phyloP scores from a whole-genome alignment of 2,113 vertebrate species.

The Ophiodon elongatus region DNA sequence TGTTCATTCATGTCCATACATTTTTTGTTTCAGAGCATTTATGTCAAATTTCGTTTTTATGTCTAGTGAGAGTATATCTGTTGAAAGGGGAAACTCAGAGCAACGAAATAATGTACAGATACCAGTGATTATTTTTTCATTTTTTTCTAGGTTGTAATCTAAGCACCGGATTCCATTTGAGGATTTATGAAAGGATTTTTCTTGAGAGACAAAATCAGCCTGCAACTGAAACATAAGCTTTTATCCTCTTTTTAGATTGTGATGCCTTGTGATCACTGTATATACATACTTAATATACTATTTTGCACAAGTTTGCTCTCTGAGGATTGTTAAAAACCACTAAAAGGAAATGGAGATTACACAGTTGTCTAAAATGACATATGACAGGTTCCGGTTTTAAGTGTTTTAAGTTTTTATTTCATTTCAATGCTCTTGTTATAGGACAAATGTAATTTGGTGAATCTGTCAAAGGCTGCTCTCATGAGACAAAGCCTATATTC shows the following conservation, averaged over 20 bases:
- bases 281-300: background rate
- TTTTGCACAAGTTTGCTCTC: constrained; percentile 54
- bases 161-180: background rate
- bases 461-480: background rate
- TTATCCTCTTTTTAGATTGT: constrained; percentile 8
- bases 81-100: background rate
- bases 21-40: too few relatives aligned
- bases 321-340: constrained; percentile 42
- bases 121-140: background rate
- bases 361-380: background rate
- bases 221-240: constrained; percentile 23
- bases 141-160: background rate
- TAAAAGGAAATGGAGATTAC: constrained; percentile 14
- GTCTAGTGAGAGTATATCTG: too few relatives aligned
- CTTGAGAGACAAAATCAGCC: background rate
- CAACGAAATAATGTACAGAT: background rate
- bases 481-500: background rate
- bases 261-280: constrained; percentile 25
- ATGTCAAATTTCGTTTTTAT: too few relatives aligned
- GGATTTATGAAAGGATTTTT: too few relatives aligned
- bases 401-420: background rate
- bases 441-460: background rate
- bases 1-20: background rate
- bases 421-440: background rate
- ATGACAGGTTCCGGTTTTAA: too few relatives aligned